Evolutionary conservation across 1,140 invertebrate genomes (phyloP).

Genomic region (Atta cephalotes): DNA sequence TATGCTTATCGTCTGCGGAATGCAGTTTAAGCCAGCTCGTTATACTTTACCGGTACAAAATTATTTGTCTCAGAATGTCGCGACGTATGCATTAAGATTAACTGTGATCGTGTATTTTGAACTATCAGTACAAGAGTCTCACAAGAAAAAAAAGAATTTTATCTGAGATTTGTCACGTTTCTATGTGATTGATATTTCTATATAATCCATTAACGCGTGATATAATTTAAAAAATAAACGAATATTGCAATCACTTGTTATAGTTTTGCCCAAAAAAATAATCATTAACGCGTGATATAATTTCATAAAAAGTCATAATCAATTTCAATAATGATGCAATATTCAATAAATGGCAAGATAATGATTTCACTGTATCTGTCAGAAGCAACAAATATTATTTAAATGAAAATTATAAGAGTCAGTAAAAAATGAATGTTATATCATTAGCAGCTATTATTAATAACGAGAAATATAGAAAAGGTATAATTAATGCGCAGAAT

Average conservation of each 20-base stretch:
- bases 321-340: not conserved
- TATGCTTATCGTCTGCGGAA: slow-evolving; percentile 76
- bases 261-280: not conserved
- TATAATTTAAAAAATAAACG: not conserved
- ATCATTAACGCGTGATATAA: not conserved
- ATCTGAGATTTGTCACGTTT: not conserved
- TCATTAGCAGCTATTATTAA: not conserved
- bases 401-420: not conserved
- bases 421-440: not conserved
- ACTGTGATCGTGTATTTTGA: slow-evolving; percentile 28
- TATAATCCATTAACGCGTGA: not conserved
- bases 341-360: not conserved
- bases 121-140: not conserved
- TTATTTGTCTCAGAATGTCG: slow-evolving; percentile 44
- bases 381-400: not conserved
- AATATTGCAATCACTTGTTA: not conserved
- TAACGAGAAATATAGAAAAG: not conserved
- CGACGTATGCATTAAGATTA: slow-evolving; percentile 37
- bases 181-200: not conserved
- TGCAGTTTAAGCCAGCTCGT: slow-evolving; percentile 63
- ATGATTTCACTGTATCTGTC: not conserved
- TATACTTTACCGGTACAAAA: slow-evolving; percentile 56
- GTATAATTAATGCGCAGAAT: not conserved
- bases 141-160: not conserved
- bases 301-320: too few relatives aligned